These are phyloP conservation scores for Martes flavigula DNA, from an alignment of 2,797 vertebrate genomes.

Conservation along the genomic window DNA sequence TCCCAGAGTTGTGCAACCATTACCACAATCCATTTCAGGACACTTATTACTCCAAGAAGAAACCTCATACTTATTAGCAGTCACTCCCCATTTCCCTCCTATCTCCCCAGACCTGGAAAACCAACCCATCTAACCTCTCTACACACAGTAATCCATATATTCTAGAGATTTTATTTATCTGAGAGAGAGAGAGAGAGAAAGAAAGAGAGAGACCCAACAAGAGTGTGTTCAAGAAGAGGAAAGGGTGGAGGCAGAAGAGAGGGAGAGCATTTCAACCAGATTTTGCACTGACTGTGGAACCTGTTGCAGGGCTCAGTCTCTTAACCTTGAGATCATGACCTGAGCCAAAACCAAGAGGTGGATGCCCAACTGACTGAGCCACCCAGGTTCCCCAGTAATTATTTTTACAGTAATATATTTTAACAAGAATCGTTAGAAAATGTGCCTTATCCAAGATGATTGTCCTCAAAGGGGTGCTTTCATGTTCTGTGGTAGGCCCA, in stretches of 20 bases:
- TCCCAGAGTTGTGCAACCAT: background rate
- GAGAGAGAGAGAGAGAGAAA: background rate
- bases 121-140: background rate
- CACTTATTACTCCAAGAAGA: background rate
- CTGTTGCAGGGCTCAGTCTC: background rate
- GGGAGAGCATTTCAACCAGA: background rate
- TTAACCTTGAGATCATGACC: background rate
- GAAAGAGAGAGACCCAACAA: background rate
- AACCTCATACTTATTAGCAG: background rate
- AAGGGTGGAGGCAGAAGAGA: background rate
- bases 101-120: background rate
- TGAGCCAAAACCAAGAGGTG: background rate
- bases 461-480: background rate
- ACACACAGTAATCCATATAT: background rate
- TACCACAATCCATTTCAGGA: conserved; percentile 4
- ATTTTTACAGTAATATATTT: background rate
- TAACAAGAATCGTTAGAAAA: conserved; percentile 40
- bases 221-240: background rate
- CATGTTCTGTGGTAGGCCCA: background rate
- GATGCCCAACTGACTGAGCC: background rate
- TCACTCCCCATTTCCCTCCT: background rate
- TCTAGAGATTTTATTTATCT: background rate
- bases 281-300: background rate
- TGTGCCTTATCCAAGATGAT: background rate
- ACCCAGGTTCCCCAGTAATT: background rate